A percentile compares a stretch with the other conserved stretches of the same genome.
phyloP scores from a whole-genome alignment of 1,140 invertebrate species.

The Drosophila pruinosa region DNA sequence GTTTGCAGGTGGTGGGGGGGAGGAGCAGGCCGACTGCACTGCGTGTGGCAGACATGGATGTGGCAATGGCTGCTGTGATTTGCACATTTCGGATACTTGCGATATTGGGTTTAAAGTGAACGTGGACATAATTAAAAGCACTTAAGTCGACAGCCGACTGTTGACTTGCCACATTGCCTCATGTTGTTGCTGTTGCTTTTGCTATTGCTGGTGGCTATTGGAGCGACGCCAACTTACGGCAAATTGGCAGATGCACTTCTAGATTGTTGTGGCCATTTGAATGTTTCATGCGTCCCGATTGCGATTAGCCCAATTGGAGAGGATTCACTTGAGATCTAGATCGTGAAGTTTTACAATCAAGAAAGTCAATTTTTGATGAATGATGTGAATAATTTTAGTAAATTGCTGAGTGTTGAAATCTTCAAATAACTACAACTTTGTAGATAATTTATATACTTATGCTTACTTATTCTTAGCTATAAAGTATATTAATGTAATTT shows the following conservation, averaged over 20 bases:
- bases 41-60: constrained; percentile 38
- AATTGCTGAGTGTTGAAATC: too few species aligned
- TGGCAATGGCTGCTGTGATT: constrained; percentile 40
- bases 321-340: constrained; percentile 1
- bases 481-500: too few species aligned
- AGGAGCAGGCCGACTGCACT: neutral
- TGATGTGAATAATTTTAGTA: neutral
- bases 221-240: constrained; percentile 54
- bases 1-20: neutral
- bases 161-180: constrained; percentile 21
- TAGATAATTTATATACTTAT: too few species aligned
- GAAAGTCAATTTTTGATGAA: too few species aligned
- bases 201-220: constrained; percentile 29
- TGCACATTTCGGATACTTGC: constrained; percentile 68
- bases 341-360: neutral
- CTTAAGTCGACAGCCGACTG: constrained; percentile 56
- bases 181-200: constrained; percentile 1
- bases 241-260: constrained; percentile 54
- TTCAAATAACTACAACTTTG: too few species aligned
- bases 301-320: constrained; percentile 35
- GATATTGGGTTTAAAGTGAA: constrained; percentile 73
- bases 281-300: constrained; percentile 14
- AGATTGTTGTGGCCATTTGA: constrained; percentile 31
- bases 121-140: constrained; percentile 77
- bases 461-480: too few species aligned